phyloP scores from a whole-genome alignment of 2,113 vertebrate species.

The Spermophilus dauricus region DNA sequence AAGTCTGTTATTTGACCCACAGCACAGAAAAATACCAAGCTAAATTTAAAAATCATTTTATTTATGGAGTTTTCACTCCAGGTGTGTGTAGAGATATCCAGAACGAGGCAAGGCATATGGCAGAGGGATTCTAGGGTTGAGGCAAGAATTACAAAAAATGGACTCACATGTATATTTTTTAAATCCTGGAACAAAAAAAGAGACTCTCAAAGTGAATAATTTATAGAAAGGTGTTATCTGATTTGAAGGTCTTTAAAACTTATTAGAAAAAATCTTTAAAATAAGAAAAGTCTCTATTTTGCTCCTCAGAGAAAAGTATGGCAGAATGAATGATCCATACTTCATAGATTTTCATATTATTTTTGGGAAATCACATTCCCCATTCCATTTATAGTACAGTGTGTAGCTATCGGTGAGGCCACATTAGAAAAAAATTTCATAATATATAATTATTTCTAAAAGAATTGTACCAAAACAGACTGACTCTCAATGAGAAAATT shows the following conservation, averaged over 20 bases:
- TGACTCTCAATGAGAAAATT: constrained; percentile 53
- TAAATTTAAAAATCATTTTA: constrained; percentile 19
- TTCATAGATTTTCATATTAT: constrained; percentile 42
- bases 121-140: not conserved
- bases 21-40: not conserved
- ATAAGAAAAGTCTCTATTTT: constrained; percentile 28
- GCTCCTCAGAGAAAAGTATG: constrained; percentile 5
- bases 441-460: not conserved
- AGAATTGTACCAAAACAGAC: constrained; percentile 7
- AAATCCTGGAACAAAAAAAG: not conserved
- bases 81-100: not conserved
- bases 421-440: not conserved
- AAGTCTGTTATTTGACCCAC: not conserved
- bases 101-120: not conserved
- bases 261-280: constrained; percentile 49
- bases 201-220: not conserved
- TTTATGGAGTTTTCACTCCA: not conserved
- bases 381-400: constrained; percentile 4
- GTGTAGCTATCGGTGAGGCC: not conserved
- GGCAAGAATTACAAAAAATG: not conserved
- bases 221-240: constrained; percentile 13
- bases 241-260: constrained; percentile 45
- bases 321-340: not conserved
- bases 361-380: not conserved
- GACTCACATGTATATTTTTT: not conserved